Conservation (phyloP, 2,113 vertebrate species). For the Clarias macrocephalus region DNA sequence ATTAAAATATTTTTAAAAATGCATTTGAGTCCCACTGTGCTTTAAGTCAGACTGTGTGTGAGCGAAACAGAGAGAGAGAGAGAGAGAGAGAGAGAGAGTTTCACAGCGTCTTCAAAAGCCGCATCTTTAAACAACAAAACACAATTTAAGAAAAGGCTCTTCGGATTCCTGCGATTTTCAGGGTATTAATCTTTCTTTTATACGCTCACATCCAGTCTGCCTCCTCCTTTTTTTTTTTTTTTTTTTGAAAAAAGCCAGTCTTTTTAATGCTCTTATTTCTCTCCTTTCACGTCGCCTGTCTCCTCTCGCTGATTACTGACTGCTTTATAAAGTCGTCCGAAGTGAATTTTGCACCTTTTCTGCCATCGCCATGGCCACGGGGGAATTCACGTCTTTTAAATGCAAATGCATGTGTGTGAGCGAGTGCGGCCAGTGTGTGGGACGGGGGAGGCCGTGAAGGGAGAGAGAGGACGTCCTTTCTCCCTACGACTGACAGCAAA, state of each 20-base stretch:
- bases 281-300: constrained; percentile 83
- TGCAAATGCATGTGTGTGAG: constrained; percentile 81
- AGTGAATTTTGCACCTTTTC: constrained; percentile 98
- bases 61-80: neutral
- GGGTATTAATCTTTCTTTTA: constrained; percentile 67
- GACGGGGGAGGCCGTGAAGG: constrained; percentile 19
- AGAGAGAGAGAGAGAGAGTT: constrained; percentile 2
- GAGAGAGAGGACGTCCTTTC: constrained; percentile 67
- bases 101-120: constrained; percentile 11
- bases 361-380: constrained; percentile 94
- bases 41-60: constrained; percentile 14
- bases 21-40: neutral
- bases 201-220: constrained; percentile 64
- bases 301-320: constrained; percentile 94
- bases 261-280: constrained; percentile 81
- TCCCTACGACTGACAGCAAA: constrained; percentile 81
- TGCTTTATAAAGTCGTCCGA: constrained; percentile 99
- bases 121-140: constrained; percentile 26
- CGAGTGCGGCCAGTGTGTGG: constrained; percentile 5
- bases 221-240: constrained; percentile 53
- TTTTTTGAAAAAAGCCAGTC: constrained; percentile 62
- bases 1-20: constrained; percentile 21
- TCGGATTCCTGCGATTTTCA: constrained; percentile 69
- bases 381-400: constrained; percentile 95
- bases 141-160: constrained; percentile 20